phyloP scores from a whole-genome alignment of 1,140 invertebrate genomes.

The Achatina immaculata region DNA sequence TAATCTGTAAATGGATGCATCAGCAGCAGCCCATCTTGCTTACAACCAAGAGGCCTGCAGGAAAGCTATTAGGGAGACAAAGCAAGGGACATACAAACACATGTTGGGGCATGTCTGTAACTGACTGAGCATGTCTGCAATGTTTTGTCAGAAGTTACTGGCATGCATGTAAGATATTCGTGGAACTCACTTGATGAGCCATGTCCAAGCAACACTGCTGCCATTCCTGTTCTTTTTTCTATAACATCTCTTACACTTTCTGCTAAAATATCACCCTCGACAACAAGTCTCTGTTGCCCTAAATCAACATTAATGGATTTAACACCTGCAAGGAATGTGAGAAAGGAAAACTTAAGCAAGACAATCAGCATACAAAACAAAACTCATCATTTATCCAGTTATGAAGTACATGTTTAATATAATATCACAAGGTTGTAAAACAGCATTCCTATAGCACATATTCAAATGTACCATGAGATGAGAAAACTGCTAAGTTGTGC shows the following conservation, averaged over 20 bases:
- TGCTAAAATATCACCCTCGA: constrained; percentile 33
- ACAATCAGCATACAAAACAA: neutral
- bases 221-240: constrained; percentile 28
- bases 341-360: neutral
- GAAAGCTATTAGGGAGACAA: too few species aligned
- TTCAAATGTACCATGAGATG: neutral
- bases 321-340: constrained; percentile 23
- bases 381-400: neutral
- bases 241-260: constrained; percentile 7
- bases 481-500: neutral
- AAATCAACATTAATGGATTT: constrained; percentile 21
- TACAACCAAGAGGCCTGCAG: too few species aligned
- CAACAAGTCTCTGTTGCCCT: constrained; percentile 13
- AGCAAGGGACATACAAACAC: too few species aligned
- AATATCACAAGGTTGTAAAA: neutral
- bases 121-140: too few species aligned
- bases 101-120: too few species aligned
- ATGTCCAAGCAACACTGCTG: constrained; percentile 28
- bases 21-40: too few species aligned
- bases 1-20: too few species aligned
- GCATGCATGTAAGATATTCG: too few species aligned
- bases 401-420: neutral
- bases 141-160: too few species aligned
- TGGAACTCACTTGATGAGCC: constrained; percentile 23
- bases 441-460: neutral